Evolutionary conservation across 2,113 vertebrate genomes (phyloP).

Genomic region (Apaloderma vittatum): DNA sequence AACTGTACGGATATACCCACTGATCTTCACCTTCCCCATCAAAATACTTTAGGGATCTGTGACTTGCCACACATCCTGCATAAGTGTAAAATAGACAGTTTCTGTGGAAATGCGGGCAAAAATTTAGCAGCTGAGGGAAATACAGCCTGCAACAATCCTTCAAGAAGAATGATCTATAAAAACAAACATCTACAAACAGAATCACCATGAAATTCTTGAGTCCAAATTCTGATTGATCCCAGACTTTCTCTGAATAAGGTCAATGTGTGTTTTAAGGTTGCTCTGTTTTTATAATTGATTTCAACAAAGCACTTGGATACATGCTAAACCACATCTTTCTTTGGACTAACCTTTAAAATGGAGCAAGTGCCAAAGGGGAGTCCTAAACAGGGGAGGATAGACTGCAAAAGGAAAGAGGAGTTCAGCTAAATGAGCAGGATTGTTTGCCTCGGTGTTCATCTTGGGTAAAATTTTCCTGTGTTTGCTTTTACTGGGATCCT

Average conservation of each 20-base stretch:
- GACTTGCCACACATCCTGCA: neutral
- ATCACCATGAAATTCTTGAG: neutral
- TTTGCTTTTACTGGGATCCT: slow-evolving; percentile 11
- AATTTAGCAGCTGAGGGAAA: neutral
- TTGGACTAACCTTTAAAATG: neutral
- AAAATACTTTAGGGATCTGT: neutral
- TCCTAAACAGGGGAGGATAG: neutral
- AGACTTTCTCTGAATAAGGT: neutral
- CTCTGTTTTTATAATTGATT: neutral
- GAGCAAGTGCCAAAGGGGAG: neutral
- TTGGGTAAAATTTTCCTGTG: neutral
- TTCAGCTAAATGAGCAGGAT: neutral
- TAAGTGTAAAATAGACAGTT: neutral
- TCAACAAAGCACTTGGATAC: neutral
- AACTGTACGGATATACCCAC: neutral
- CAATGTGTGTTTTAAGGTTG: neutral
- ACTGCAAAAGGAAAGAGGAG: neutral
- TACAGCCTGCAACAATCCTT: neutral
- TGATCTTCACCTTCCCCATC: neutral
- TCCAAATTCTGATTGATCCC: neutral
- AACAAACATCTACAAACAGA: neutral
- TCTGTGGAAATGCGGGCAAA: neutral
- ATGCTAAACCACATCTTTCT: neutral
- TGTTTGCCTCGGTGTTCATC: neutral
- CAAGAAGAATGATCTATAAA: neutral